Base-by-base conservation (phyloP, 2,113 vertebrate species). In the Amblyornis subalaris region DNA sequence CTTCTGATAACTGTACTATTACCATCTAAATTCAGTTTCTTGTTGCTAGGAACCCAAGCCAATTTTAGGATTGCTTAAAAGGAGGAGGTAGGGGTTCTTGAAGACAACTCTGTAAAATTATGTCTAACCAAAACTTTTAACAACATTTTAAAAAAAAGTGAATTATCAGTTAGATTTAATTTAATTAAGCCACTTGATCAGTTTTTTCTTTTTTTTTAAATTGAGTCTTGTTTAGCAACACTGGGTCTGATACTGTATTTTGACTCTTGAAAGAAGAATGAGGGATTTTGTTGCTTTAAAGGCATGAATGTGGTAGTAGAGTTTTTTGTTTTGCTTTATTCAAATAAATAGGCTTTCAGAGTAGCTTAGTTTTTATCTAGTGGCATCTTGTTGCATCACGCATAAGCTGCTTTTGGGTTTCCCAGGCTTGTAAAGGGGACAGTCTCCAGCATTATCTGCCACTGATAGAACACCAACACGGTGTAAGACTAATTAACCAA, bases 41-140 rank as follows among this genome's bases (percentile, higher is more conserved):
- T 57, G 55, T 92, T 93, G 58, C 83, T 93, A 70, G 67, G 79
- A 72, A 0, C 26, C 14, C 18, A 54, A 65, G 48, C 50, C 85
- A 85, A 73, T 88, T 92, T 83, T 88, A 77, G 78, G 85, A 86
- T 80, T 73, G 36, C 40, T 60, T 85, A 31, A 85, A 79, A 72
- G 8, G 7, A 60, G 15, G 62, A 53, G 13, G 35, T 55, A 55
- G 48, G 28, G 14, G 48, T 44, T 89, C 23, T 71, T 70, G 50
- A 69, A 79, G 28, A 25, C 22, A 35, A 36, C 2, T n/a, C 6
- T 65, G 6, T 58, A 25, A 22, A 80, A 61, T 23, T 35, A 2
- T 76, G 18, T 70, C 28, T 70, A 38, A 61, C 8, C 6, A 42
- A 33, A 87, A 77, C 17, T 57, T 73, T 35, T 70, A 42, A 25